Conservation (phyloP, 2,888 invertebrate species). For the Drosophila niveifrons region DNA sequence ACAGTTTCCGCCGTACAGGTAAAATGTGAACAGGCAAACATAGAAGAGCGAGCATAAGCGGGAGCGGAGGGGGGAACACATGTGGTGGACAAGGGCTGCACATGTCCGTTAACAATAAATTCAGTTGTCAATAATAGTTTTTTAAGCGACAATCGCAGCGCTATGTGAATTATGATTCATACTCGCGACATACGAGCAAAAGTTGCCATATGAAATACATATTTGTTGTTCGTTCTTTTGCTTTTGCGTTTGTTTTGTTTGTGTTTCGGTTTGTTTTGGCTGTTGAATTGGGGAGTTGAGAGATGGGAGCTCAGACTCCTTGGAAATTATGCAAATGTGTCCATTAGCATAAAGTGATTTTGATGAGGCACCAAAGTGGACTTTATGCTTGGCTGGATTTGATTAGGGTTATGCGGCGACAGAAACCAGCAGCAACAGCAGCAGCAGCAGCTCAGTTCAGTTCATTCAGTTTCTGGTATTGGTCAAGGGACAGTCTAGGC, state of each 20-base stretch:
- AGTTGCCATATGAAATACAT: constrained; percentile 58
- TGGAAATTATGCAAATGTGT: constrained; percentile 74
- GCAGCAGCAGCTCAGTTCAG: too few species aligned
- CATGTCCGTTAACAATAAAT: constrained; percentile 78
- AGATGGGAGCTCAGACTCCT: constrained; percentile 31
- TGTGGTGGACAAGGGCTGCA: constrained; percentile 39
- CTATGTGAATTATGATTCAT: constrained; percentile 8
- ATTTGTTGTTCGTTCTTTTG: constrained; percentile 19
- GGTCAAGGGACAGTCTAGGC: constrained; percentile 7
- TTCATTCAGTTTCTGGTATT: neutral
- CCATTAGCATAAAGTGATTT: constrained; percentile 80
- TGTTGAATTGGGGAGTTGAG: constrained; percentile 4
- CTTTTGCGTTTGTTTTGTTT: constrained; percentile 8
- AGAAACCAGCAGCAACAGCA: constrained; percentile 7
- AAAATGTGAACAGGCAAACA: constrained; percentile 13
- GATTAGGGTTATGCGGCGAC: constrained; percentile 73
- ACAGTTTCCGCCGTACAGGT: constrained; percentile 65
- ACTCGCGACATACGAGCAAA: constrained; percentile 52
- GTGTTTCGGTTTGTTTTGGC: constrained; percentile 6
- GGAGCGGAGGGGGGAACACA: neutral
- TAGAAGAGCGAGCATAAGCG: neutral
- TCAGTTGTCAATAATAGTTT: constrained; percentile 78
- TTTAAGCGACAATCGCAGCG: constrained; percentile 46
- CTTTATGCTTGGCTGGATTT: constrained; percentile 76
- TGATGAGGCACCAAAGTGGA: constrained; percentile 79